phyloP scores from a whole-genome alignment of 2,888 invertebrate genomes.

The Sphaeridia pumilis region DNA sequence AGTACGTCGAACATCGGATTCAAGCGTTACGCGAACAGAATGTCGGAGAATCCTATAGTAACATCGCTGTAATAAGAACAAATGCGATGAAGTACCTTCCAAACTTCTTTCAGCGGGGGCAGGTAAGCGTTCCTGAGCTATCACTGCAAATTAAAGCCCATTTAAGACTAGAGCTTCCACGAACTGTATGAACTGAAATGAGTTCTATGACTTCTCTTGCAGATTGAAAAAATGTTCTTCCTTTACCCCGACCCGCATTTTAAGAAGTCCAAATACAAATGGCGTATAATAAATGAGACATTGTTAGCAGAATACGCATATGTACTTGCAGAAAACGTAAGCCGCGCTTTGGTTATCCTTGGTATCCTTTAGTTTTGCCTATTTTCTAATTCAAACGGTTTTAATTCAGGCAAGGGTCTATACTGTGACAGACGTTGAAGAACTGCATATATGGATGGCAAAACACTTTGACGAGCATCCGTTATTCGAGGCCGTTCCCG shows the following conservation, averaged over 20 bases:
- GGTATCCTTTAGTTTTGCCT: too few species aligned
- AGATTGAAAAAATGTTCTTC: conserved; percentile 95
- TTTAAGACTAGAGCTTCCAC: too few species aligned
- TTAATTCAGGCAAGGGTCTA: conserved; percentile 76
- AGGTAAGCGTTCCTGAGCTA: too few species aligned
- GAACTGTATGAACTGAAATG: too few species aligned
- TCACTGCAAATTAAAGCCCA: too few species aligned
- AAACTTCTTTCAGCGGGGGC: conserved; percentile 89
- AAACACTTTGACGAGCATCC: conserved; percentile 81
- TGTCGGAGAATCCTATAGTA: conserved; percentile 67
- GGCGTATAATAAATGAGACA: conserved; percentile 91
- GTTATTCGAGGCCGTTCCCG: conserved; percentile 62
- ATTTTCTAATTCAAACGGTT: too few species aligned
- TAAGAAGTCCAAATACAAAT: conserved; percentile 96
- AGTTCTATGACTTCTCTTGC: too few species aligned
- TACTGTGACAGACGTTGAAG: conserved; percentile 95
- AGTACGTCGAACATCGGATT: conserved; percentile 93
- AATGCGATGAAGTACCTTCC: conserved; percentile 99
- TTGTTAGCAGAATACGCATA: conserved; percentile 95
- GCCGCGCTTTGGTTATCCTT: conserved; percentile 35
- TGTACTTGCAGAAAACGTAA: conserved; percentile 68
- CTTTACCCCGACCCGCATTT: conserved; percentile 99
- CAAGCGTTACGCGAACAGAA: conserved; percentile 66
- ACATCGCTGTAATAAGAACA: conserved; percentile 86
- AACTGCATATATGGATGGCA: conserved; percentile 95